Base-by-base conservation (phyloP, 1,140 invertebrate species). In the Oryzaephilus surinamensis region DNA sequence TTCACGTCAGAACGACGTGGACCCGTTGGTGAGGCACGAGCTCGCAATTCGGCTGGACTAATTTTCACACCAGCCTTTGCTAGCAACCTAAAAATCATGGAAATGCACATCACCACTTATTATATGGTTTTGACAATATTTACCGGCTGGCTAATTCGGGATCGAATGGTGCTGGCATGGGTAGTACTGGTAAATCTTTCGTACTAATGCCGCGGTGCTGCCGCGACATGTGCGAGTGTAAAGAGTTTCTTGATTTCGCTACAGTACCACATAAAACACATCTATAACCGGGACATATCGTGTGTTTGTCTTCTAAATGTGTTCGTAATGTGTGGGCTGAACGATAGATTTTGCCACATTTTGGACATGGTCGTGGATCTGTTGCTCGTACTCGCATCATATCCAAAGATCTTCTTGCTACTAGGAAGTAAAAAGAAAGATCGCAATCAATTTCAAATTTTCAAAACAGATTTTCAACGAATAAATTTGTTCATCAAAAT, bases 191-290 rank as follows among this genome's bases (percentile, higher is more conserved):
- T 33, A 93, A 68, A 58, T 91, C 87, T 70, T 91, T 91, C 27
- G 88, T 91, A 52, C 84, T 88, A 54, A 93, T 91, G 28, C 88
- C 88, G 15, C 88, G 76, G 58, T 91, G 87, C 59, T 91, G 87
- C 12, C 87, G 76, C 31, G 82, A 86, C 88, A 93, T 93, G 64
- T 93, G 88, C 14, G 86, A 91, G 62, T 91, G 87, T 8, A 91
- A 66, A 0, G 84, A 89, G 63, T 93, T 93, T 19, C 88, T 71
- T 0, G 85, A 90, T 59, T 92, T 92, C 19, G 88, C 88, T 11
- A 92, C 87, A 1, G 88, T 92, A 17, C 88, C 88, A 62, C 88
- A 92, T 1, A 92, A 69, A 2, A 91, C 87, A 60, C 88, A 93
- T 12, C 88, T 65, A 53, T 91, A 93, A 17, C 88, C 88, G 1